Percentiles rank a stretch among this genome's conserved stretches.
Evolutionary conservation across 2,797 vertebrate genomes (phyloP).

Genomic region (Melanotaenia pygmaea): DNA sequence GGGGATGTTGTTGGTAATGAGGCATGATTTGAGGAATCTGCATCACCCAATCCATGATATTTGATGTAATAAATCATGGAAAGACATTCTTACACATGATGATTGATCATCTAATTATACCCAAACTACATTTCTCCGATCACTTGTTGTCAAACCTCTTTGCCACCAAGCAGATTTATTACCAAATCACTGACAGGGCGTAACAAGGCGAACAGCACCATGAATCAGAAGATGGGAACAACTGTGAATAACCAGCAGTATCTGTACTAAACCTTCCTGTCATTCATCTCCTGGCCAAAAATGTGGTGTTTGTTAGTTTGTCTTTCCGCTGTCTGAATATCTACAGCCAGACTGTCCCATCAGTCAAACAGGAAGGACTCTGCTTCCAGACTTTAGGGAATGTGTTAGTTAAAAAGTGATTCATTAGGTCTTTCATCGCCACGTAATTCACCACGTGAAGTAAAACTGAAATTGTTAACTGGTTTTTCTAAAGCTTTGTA

Average conservation of each 20-base stretch:
- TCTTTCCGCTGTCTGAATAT: neutral
- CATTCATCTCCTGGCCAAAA: slow-evolving; percentile 42
- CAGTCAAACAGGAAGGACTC: slow-evolving; percentile 21
- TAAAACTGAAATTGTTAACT: neutral
- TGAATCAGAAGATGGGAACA: slow-evolving; percentile 33
- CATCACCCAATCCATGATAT: slow-evolving; percentile 21
- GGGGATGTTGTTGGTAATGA: slow-evolving; percentile 28
- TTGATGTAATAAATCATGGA: slow-evolving; percentile 42
- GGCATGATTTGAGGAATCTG: slow-evolving; percentile 16
- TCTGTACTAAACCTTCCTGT: slow-evolving; percentile 35
- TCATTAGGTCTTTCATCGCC: neutral
- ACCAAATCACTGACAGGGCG: slow-evolving; percentile 36
- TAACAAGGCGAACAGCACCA: slow-evolving; percentile 37
- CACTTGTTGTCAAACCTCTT: slow-evolving; percentile 39
- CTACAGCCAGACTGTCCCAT: slow-evolving; percentile 28
- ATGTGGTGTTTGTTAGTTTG: slow-evolving; percentile 17
- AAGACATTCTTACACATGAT: slow-evolving; percentile 23
- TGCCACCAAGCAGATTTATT: slow-evolving; percentile 38
- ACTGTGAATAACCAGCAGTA: slow-evolving; percentile 40
- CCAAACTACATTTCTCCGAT: slow-evolving; percentile 29
- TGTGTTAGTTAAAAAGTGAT: neutral
- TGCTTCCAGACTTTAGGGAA: slow-evolving; percentile 26
- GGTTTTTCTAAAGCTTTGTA: neutral
- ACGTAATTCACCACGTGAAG: neutral
- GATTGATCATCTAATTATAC: slow-evolving; percentile 68